A percentile compares a stretch with the other conserved stretches of the same genome.
These are phyloP conservation scores for Watsonalla cultraria DNA, from an alignment of 2,888 invertebrate species.

Conservation along the genomic window DNA sequence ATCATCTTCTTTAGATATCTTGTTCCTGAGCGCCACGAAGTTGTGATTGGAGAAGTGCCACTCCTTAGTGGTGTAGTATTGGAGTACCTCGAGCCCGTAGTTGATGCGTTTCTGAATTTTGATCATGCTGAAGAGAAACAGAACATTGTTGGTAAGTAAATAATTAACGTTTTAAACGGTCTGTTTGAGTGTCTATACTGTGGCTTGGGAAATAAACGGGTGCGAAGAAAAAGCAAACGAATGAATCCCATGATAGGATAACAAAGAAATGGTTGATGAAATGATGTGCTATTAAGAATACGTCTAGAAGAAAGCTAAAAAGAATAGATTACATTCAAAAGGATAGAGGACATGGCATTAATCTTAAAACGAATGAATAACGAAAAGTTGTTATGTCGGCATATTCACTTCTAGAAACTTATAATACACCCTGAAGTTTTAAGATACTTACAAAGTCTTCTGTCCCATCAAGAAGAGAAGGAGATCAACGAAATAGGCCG, in stretches of 20 bases:
- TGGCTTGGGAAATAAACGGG: too few species aligned
- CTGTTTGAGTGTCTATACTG: not conserved
- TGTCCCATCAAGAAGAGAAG: conserved; percentile 82
- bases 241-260: too few species aligned
- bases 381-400: too few species aligned
- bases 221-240: too few species aligned
- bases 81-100: conserved; percentile 82
- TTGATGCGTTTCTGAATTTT: conserved; percentile 81
- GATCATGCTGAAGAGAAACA: conserved; percentile 78
- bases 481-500: conserved; percentile 87
- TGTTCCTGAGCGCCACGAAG: conserved; percentile 68
- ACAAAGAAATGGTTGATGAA: too few species aligned
- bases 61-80: conserved; percentile 89
- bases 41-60: conserved; percentile 88
- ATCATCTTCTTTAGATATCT: conserved; percentile 77
- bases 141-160: not conserved
- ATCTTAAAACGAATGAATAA: not conserved
- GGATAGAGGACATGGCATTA: too few species aligned
- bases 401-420: not conserved
- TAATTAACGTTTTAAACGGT: too few species aligned
- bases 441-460: conserved; percentile 86
- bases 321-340: too few species aligned
- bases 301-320: too few species aligned
- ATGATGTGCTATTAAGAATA: too few species aligned
- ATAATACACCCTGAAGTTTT: too few species aligned